Percentiles rank a stretch among this genome's conserved stretches.
These are phyloP conservation scores for Bettongia penicillata DNA, from an alignment of 2,113 vertebrate species.

Conservation along the genomic window DNA sequence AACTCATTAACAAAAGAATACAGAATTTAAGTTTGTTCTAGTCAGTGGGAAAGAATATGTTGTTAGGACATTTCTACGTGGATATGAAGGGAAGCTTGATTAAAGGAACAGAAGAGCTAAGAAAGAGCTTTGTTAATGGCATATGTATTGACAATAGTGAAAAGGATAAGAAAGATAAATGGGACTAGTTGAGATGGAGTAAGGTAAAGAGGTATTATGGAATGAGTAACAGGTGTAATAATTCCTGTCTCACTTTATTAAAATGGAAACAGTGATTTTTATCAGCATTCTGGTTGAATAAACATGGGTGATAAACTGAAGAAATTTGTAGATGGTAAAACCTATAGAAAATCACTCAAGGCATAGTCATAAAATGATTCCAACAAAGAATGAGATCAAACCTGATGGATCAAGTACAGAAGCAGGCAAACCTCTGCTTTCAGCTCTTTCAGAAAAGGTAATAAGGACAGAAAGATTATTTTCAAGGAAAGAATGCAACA, in stretches of 20 bases:
- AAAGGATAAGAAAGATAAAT: background rate
- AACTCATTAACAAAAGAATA: background rate
- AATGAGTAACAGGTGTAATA: background rate
- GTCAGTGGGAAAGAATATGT: background rate
- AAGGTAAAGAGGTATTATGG: background rate
- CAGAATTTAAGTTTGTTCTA: background rate
- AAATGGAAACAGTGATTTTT: constrained; percentile 19
- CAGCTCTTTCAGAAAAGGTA: background rate
- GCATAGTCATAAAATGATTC: background rate
- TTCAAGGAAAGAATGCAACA: background rate
- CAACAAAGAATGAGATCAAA: background rate
- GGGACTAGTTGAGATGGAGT: background rate
- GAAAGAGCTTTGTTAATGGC: background rate
- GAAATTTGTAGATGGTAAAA: constrained; percentile 16
- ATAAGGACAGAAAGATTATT: background rate
- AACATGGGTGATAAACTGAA: background rate
- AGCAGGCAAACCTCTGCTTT: background rate
- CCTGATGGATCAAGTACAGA: background rate
- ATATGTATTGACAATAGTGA: background rate
- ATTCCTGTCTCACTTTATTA: constrained; percentile 10
- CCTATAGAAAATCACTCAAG: background rate
- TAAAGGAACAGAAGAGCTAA: background rate
- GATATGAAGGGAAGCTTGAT: background rate
- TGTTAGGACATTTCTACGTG: background rate
- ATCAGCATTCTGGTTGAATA: background rate